These are phyloP conservation scores for Gymnogyps californianus DNA, from an alignment of 2,113 vertebrate genomes.

Conservation along the genomic window DNA sequence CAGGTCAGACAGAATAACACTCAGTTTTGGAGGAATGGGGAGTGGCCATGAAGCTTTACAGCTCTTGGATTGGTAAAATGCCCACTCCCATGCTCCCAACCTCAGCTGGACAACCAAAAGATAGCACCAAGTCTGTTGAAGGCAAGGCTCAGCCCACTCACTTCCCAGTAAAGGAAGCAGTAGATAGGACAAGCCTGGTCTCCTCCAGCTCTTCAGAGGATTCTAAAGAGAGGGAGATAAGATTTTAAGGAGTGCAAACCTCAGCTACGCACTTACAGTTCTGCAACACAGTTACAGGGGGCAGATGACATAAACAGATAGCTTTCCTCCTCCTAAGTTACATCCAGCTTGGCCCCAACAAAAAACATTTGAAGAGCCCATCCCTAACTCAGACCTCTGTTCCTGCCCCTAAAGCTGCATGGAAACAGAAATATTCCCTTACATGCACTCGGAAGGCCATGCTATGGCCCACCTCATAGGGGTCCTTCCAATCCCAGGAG, in stretches of 20 bases:
- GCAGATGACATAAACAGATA: background rate
- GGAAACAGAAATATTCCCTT: conserved; percentile 76
- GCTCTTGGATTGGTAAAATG: background rate
- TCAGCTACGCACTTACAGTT: background rate
- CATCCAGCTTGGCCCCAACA: background rate
- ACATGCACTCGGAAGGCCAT: conserved; percentile 98
- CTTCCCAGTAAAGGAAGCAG: conserved; percentile 14
- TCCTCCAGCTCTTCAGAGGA: background rate
- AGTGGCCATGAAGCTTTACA: background rate
- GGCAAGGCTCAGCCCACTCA: background rate
- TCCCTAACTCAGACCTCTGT: background rate
- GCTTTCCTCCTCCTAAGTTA: background rate
- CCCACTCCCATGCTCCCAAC: background rate
- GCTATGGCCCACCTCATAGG: conserved; percentile 96
- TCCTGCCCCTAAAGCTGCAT: background rate
- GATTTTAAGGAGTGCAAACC: background rate
- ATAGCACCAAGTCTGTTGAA: background rate
- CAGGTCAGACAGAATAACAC: background rate
- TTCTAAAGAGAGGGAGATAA: background rate
- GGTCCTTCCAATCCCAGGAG: conserved; percentile 98
- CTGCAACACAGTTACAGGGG: background rate
- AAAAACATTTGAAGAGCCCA: background rate
- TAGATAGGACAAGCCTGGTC: background rate
- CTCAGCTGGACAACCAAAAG: background rate
- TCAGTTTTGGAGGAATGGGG: background rate